Conservation (phyloP, 2,797 vertebrate species). For the Premnoplex brunnescens region DNA sequence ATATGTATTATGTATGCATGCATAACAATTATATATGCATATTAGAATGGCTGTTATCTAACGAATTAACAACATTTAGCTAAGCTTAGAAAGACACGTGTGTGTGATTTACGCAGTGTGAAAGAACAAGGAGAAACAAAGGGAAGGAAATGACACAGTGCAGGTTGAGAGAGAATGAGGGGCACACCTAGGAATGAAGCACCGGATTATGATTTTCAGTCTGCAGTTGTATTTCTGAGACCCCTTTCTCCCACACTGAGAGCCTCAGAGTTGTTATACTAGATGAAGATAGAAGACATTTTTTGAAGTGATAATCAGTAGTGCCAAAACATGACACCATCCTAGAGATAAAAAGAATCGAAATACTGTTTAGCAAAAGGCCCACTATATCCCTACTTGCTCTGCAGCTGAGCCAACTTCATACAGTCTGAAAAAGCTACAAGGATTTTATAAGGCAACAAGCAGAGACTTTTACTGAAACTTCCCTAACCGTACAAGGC, state of each 20-base stretch:
- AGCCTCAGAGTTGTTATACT: not conserved
- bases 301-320: constrained; percentile 47
- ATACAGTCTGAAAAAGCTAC: not conserved
- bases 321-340: not conserved
- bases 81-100: not conserved
- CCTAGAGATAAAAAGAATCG: not conserved
- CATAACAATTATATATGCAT: not conserved
- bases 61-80: not conserved
- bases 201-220: not conserved
- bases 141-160: not conserved
- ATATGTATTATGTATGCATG: not conserved
- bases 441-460: not conserved
- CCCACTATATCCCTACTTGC: not conserved
- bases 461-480: not conserved
- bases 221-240: not conserved
- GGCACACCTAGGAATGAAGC: not conserved
- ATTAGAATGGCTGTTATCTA: not conserved
- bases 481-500: not conserved
- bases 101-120: not conserved
- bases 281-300: not conserved
- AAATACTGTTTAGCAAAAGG: not conserved
- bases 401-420: not conserved
- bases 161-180: not conserved
- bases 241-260: not conserved
- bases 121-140: not conserved